phyloP scores from a whole-genome alignment of 2,797 vertebrate genomes.

The Gambusia yucatana region DNA sequence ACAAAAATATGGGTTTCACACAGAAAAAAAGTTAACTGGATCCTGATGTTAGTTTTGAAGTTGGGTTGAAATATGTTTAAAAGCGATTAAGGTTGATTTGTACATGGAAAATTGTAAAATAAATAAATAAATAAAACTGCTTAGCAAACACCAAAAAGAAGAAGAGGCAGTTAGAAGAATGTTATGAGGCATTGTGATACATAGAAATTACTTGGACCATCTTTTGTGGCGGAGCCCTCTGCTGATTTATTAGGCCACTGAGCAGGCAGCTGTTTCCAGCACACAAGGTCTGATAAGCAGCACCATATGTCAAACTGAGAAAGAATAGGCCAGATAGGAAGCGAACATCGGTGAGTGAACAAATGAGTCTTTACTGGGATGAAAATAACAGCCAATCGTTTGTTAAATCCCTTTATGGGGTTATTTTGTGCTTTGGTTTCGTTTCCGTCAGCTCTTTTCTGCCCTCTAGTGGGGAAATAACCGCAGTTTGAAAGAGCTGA shows the following conservation, averaged over 20 bases:
- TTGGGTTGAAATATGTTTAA: background rate
- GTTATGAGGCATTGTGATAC: background rate
- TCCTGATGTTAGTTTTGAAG: background rate
- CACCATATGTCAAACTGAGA: constrained; percentile 3
- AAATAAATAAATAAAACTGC: background rate
- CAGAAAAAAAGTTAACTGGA: background rate
- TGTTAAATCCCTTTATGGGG: constrained; percentile 8
- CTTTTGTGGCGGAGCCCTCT: background rate
- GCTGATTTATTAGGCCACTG: constrained; percentile 7
- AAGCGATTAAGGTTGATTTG: background rate
- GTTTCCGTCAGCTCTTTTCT: constrained; percentile 13
- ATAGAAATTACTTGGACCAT: background rate
- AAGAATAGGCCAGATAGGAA: background rate
- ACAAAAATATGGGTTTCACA: background rate
- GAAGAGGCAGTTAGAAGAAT: constrained; percentile 1
- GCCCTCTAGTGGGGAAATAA: constrained; percentile 47
- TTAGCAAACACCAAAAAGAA: background rate
- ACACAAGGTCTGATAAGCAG: constrained; percentile 8
- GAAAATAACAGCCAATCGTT: background rate
- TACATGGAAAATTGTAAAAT: background rate
- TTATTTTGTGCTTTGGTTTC: background rate
- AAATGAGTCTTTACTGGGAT: background rate
- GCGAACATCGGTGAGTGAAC: background rate
- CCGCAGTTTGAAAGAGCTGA: constrained; percentile 26
- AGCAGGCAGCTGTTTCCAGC: constrained; percentile 23